Percentiles rank a stretch among this genome's conserved stretches.
These are phyloP conservation scores for Dasypus novemcinctus DNA, from an alignment of 2,113 vertebrate species.

Conservation along the genomic window DNA sequence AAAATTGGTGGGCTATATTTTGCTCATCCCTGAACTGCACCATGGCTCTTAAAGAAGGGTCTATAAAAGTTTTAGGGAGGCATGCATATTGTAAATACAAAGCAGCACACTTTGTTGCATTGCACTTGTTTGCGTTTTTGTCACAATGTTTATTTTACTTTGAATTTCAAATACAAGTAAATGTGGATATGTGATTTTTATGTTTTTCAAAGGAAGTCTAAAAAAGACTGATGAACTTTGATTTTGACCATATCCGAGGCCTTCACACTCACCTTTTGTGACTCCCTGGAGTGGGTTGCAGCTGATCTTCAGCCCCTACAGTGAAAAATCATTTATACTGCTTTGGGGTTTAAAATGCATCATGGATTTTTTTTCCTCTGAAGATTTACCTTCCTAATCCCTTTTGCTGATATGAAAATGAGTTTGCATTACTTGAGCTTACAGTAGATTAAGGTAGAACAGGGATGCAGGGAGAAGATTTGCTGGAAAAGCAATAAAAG, in stretches of 20 bases:
- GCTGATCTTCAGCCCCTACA: neutral
- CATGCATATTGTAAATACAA: neutral
- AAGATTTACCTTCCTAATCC: conserved; percentile 73
- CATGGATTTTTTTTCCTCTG: conserved; percentile 41
- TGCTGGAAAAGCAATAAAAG: conserved; percentile 23
- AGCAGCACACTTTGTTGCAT: neutral
- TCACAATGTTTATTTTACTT: conserved; percentile 26
- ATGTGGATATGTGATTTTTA: neutral
- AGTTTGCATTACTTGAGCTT: conserved; percentile 64
- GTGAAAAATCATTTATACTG: conserved; percentile 44
- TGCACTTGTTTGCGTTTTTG: conserved; percentile 20
- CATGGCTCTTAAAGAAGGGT: neutral
- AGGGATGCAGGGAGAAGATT: neutral
- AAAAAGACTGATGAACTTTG: neutral
- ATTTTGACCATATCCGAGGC: neutral
- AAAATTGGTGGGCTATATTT: neutral
- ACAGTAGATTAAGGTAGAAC: conserved; percentile 40
- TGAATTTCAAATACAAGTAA: conserved; percentile 55
- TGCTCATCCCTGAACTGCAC: neutral
- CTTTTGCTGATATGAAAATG: conserved; percentile 71
- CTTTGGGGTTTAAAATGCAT: conserved; percentile 39
- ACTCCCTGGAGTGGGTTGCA: neutral
- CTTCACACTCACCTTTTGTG: neutral
- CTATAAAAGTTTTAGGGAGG: neutral
- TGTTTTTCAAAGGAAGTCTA: neutral